A percentile compares a stretch with the other conserved stretches of the same genome.
These are phyloP conservation scores for Ciconia stormi DNA, from an alignment of 2,113 vertebrate species.

Conservation along the genomic window DNA sequence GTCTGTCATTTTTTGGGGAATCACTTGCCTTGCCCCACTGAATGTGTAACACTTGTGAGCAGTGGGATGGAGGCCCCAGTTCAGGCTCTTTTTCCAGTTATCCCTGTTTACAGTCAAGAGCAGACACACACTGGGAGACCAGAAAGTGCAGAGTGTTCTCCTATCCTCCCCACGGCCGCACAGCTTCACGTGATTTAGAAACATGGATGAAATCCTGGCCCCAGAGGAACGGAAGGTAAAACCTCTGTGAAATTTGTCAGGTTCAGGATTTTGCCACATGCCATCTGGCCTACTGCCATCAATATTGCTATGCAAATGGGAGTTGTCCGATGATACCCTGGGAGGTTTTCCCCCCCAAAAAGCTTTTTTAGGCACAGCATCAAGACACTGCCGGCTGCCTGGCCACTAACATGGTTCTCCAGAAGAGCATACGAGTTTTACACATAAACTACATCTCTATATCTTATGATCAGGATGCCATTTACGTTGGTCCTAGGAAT, in stretches of 20 bases:
- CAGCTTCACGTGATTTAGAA: background rate
- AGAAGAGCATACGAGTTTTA: background rate
- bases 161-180: background rate
- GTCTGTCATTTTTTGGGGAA: background rate
- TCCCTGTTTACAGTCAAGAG: background rate
- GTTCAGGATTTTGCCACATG: background rate
- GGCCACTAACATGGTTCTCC: background rate
- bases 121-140: background rate
- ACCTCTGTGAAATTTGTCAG: background rate
- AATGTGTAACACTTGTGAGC: rapidly evolving
- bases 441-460: background rate
- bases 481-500: background rate
- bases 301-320: background rate
- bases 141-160: background rate
- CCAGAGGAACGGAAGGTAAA: background rate
- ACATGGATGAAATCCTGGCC: background rate
- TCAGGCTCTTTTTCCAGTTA: background rate
- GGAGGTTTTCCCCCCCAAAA: background rate
- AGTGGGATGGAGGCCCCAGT: background rate
- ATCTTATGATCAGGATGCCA: background rate
- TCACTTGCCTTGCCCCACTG: background rate
- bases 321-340: background rate
- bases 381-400: background rate
- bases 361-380: background rate
- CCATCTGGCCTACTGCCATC: background rate